A percentile compares a stretch with the other conserved stretches of the same genome.
Conservation (phyloP, 2,888 invertebrate species). For the Nomada fucata region DNA sequence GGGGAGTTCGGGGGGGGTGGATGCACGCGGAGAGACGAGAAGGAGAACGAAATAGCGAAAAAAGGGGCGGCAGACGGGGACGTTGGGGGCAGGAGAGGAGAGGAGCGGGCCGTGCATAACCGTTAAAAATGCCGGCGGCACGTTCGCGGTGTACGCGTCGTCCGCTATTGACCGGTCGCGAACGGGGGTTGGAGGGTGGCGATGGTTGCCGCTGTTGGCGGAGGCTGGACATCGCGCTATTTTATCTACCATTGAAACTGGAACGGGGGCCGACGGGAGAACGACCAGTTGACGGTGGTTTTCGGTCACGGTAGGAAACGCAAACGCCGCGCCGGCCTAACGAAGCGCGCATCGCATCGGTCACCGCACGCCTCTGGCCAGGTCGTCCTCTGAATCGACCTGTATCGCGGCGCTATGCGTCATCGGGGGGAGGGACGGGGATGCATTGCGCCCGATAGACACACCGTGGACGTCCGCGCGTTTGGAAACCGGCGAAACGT, state of each 20-base stretch:
- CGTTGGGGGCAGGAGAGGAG: no score
- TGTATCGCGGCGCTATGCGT: slow-evolving; percentile 37
- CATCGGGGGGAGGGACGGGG: slow-evolving; percentile 13
- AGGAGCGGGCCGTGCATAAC: slow-evolving; percentile 51
- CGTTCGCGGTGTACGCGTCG: slow-evolving; percentile 65
- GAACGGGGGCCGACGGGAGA: slow-evolving; percentile 54
- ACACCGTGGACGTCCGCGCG: neutral
- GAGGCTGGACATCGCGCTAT: slow-evolving; percentile 67
- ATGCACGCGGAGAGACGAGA: neutral
- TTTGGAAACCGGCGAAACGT: neutral
- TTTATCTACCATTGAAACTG: slow-evolving; percentile 75
- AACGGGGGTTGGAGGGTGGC: slow-evolving; percentile 44
- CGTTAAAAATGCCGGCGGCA: slow-evolving; percentile 71
- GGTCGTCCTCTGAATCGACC: slow-evolving; percentile 36
- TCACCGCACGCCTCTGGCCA: slow-evolving; percentile 8
- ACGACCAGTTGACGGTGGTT: slow-evolving; percentile 64
- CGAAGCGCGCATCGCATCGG: slow-evolving; percentile 61
- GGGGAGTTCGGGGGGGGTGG: neutral
- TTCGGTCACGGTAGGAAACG: slow-evolving; percentile 68
- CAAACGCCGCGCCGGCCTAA: slow-evolving; percentile 65
- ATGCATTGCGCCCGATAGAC: slow-evolving; percentile 29
- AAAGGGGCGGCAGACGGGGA: neutral
- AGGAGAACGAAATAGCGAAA: slow-evolving; percentile 11
- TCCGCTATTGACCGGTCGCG: slow-evolving; percentile 69
- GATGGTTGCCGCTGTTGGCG: slow-evolving; percentile 49